A percentile compares a stretch with the other conserved stretches of the same genome.
Conservation (phyloP, 1,140 invertebrate species). For the Matsumurasca onukii region DNA sequence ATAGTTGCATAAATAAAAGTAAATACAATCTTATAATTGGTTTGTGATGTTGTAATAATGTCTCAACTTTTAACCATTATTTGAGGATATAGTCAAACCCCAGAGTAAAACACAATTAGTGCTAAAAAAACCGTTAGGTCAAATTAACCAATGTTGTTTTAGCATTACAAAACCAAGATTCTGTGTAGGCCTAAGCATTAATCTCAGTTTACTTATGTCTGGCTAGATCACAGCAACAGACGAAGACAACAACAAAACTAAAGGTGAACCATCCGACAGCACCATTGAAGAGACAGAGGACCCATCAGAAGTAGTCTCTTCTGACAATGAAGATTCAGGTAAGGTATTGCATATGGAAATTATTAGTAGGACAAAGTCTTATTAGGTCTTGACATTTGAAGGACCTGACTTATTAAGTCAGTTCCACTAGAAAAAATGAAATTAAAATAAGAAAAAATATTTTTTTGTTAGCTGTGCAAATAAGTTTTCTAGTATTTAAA, state of each 20-base stretch:
- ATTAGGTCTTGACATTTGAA: neutral
- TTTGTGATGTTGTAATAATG: too few relatives aligned
- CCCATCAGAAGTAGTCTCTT: constrained; percentile 17
- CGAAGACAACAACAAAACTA: constrained; percentile 13
- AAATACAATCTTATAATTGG: too few relatives aligned
- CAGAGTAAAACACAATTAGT: too few relatives aligned
- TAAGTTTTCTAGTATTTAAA: neutral
- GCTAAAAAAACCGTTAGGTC: too few relatives aligned
- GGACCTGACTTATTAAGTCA: neutral
- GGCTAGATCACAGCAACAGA: constrained; percentile 5
- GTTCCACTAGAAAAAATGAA: neutral
- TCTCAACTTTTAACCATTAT: too few relatives aligned
- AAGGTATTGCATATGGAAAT: neutral
- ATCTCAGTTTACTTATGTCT: too few relatives aligned
- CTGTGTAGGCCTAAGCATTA: neutral
- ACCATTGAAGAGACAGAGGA: constrained; percentile 5
- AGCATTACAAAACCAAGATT: too few relatives aligned
- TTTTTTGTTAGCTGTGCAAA: neutral
- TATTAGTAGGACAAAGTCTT: neutral
- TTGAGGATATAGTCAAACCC: too few relatives aligned
- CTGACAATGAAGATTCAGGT: constrained; percentile 25
- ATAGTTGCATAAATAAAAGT: too few relatives aligned
- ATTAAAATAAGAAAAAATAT: neutral
- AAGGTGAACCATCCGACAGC: constrained; percentile 18
- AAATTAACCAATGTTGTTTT: too few relatives aligned